phyloP scores from a whole-genome alignment of 2,113 vertebrate genomes.

The Poecile atricapillus region DNA sequence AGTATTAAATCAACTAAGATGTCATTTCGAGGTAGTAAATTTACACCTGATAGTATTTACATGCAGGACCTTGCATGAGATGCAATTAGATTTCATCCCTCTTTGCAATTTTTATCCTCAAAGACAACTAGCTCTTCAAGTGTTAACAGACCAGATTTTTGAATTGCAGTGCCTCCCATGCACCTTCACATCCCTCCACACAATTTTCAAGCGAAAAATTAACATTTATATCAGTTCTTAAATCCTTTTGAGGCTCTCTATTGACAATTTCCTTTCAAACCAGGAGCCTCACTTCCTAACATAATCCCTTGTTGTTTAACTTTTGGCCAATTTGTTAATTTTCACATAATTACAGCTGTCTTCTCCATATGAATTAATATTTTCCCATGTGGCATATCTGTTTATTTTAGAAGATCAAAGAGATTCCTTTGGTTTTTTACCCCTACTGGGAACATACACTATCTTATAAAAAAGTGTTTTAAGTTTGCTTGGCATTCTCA shows the following conservation, averaged over 20 bases:
- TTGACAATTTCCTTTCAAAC: background rate
- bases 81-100: background rate
- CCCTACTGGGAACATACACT: background rate
- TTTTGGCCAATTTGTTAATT: slow-evolving; percentile 21
- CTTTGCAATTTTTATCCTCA: background rate
- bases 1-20: background rate
- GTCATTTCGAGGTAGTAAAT: background rate
- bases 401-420: slow-evolving; percentile 10
- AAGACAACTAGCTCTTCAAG: background rate
- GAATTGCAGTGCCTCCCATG: background rate
- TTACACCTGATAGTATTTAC: background rate
- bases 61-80: background rate
- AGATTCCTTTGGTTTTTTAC: background rate
- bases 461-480: background rate
- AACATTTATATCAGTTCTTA: background rate
- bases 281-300: background rate
- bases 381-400: background rate
- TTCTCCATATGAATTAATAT: background rate
- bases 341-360: background rate
- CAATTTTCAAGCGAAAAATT: background rate
- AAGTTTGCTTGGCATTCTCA: background rate
- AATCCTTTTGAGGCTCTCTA: background rate
- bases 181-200: background rate
- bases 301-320: background rate
- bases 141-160: background rate